Evolutionary conservation across 1,140 invertebrate genomes (phyloP).

Genomic region (Schlechtendalia chinensis): DNA sequence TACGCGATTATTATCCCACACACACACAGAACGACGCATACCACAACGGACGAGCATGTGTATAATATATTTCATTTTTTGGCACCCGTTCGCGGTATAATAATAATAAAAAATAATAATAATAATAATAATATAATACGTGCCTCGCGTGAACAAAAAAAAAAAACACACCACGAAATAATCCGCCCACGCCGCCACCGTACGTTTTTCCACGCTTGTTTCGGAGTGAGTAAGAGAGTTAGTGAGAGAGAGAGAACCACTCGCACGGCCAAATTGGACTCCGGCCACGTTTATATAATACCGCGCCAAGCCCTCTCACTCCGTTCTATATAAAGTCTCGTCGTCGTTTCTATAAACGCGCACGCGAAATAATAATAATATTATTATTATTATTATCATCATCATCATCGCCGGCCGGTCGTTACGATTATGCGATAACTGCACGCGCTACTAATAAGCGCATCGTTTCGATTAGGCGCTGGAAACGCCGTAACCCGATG

Average conservation of each 20-base stretch:
- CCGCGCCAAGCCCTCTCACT: not conserved
- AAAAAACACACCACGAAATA: not conserved
- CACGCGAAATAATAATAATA: too few species aligned
- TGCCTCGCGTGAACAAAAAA: too few species aligned
- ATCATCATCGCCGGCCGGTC: too few species aligned
- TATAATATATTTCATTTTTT: conserved; percentile 8
- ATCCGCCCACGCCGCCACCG: conserved; percentile 18
- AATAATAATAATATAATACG: too few species aligned
- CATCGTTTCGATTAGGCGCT: too few species aligned
- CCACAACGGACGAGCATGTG: not conserved
- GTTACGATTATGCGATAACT: too few species aligned
- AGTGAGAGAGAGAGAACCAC: not conserved
- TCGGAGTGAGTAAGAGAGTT: not conserved
- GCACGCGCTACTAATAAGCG: too few species aligned
- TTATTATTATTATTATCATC: too few species aligned
- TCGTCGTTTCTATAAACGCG: not conserved
- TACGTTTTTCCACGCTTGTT: conserved; percentile 16
- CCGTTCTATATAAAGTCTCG: not conserved
- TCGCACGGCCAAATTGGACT: conserved; percentile 10
- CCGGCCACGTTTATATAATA: not conserved
- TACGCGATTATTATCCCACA: conserved; percentile 41
- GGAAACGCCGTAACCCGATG: too few species aligned
- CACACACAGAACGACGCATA: not conserved
- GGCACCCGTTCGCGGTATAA: conserved; percentile 16
- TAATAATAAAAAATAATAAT: too few species aligned